Conservation (phyloP, 2,113 vertebrate genomes). For the Micromys minutus region DNA sequence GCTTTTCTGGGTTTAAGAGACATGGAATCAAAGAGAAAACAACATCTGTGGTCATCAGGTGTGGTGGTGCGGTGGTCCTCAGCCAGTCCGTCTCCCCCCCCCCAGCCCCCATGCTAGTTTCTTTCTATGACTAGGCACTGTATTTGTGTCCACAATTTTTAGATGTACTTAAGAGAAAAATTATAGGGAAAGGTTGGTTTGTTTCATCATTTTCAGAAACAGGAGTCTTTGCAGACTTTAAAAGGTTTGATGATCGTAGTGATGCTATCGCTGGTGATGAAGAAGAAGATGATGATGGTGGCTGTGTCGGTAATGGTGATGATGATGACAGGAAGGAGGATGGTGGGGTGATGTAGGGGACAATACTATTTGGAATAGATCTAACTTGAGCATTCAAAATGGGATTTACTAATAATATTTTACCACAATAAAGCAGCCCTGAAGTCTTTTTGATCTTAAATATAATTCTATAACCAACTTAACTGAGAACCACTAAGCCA, state of each 20-base stretch:
- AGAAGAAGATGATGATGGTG: neutral
- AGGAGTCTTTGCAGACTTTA: neutral
- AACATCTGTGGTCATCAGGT: too few species aligned
- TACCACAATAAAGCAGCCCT: neutral
- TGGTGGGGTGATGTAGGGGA: neutral
- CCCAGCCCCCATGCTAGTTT: neutral
- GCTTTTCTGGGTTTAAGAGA: neutral
- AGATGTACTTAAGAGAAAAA: neutral
- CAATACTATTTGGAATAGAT: neutral
- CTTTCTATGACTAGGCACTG: neutral
- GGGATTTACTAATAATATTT: neutral
- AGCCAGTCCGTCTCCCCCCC: neutral
- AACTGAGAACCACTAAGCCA: neutral
- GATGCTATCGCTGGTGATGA: neutral
- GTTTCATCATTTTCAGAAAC: neutral
- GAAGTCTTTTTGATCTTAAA: conserved; percentile 7
- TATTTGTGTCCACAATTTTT: neutral
- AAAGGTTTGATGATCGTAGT: neutral
- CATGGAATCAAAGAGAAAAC: neutral
- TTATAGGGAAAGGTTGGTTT: neutral
- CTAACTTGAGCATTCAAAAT: neutral
- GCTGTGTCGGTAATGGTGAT: neutral
- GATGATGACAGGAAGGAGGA: neutral
- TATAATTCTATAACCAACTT: neutral
- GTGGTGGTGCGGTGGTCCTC: neutral